These are phyloP conservation scores for Hippocampus kuda DNA, from an alignment of 2,797 vertebrate genomes.

Conservation along the genomic window DNA sequence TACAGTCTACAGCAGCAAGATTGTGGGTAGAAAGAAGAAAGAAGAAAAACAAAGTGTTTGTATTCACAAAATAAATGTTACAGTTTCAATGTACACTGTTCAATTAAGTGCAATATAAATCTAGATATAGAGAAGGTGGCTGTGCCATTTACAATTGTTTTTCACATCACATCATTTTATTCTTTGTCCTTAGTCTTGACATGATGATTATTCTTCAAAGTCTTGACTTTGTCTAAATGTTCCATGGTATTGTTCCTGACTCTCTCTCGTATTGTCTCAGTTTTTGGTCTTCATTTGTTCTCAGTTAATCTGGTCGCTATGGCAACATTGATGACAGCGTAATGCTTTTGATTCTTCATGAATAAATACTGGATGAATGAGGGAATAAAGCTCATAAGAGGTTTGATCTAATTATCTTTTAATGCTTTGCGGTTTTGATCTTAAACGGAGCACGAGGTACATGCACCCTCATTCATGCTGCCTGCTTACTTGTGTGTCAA, in stretches of 20 bases:
- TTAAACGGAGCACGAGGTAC: neutral
- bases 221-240: neutral
- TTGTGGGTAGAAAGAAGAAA: too few relatives aligned
- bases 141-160: too few relatives aligned
- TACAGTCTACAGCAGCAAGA: too few relatives aligned
- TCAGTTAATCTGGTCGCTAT: neutral
- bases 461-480: neutral
- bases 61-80: too few relatives aligned
- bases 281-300: neutral
- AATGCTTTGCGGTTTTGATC: slow-evolving; percentile 18
- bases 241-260: neutral
- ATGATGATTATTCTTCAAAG: neutral
- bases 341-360: neutral
- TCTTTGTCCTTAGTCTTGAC: neutral
- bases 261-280: neutral
- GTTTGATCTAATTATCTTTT: slow-evolving; percentile 19
- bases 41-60: too few relatives aligned
- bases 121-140: too few relatives aligned
- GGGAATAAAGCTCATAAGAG: neutral
- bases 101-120: too few relatives aligned
- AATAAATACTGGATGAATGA: slow-evolving; percentile 3
- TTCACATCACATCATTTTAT: too few relatives aligned
- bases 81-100: too few relatives aligned
- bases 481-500: neutral
- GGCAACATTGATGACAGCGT: too few relatives aligned